phyloP scores from a whole-genome alignment of 2,888 invertebrate genomes.

The Nowickia ferox region DNA sequence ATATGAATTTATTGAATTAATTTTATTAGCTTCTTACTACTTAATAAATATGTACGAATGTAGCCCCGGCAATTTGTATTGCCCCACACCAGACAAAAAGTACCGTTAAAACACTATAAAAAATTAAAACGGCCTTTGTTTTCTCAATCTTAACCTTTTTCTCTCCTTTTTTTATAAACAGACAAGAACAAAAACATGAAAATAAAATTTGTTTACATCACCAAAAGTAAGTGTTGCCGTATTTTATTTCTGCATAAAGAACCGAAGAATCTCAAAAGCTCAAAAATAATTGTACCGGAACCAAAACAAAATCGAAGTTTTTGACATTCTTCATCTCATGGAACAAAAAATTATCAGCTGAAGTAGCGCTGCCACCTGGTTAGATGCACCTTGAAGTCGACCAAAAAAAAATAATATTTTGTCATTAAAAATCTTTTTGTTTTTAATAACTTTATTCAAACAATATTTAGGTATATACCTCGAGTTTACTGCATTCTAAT shows the following conservation, averaged over 20 bases:
- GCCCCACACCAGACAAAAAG: constrained; percentile 50
- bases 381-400: too few relatives aligned
- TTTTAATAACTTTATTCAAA: neutral
- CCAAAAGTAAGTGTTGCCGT: neutral
- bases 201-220: constrained; percentile 69
- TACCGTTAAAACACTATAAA: constrained; percentile 58
- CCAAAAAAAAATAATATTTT: neutral
- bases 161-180: constrained; percentile 18
- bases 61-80: constrained; percentile 48
- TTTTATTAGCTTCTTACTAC: too few relatives aligned
- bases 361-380: too few relatives aligned
- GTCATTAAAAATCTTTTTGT: neutral
- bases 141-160: constrained; percentile 68
- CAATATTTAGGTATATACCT: too few relatives aligned
- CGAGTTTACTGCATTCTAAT: too few relatives aligned
- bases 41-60: too few relatives aligned
- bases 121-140: constrained; percentile 57
- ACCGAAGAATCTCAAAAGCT: too few relatives aligned
- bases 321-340: too few relatives aligned
- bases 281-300: too few relatives aligned
- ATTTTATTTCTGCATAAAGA: constrained; percentile 33
- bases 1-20: too few relatives aligned
- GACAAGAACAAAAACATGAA: constrained; percentile 39
- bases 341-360: too few relatives aligned
- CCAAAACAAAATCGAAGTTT: too few relatives aligned